These are phyloP conservation scores for Nyctibius bracteatus DNA, from an alignment of 2,113 vertebrate genomes.

Conservation along the genomic window DNA sequence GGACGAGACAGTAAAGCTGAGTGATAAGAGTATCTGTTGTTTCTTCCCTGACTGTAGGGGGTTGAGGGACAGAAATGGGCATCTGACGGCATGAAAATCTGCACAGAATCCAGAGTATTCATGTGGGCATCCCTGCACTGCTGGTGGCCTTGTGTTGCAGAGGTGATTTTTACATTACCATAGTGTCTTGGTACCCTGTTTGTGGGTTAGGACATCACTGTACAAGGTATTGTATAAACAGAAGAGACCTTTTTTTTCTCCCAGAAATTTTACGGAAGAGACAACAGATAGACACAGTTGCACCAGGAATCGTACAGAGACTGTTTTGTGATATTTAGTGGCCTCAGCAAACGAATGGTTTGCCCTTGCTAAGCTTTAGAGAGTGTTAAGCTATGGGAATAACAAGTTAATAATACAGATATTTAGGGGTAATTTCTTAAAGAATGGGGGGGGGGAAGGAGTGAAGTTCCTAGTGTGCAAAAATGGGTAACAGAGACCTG, in stretches of 20 bases:
- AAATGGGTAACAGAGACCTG: not conserved
- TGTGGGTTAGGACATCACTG: not conserved
- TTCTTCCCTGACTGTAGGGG: not conserved
- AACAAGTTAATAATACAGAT: not conserved
- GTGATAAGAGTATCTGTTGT: slow-evolving; percentile 40
- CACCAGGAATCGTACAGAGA: not conserved
- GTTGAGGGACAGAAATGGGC: not conserved
- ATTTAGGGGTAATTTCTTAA: not conserved
- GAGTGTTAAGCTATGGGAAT: not conserved
- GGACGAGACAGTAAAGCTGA: not conserved
- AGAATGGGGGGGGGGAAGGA: not conserved
- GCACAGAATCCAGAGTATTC: not conserved
- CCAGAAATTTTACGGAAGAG: not conserved
- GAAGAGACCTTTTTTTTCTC: not conserved
- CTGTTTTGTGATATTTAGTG: not conserved
- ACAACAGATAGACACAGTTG: not conserved
- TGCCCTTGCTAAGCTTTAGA: not conserved
- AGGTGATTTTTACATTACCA: not conserved
- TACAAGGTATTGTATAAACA: not conserved
- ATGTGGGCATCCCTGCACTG: not conserved
- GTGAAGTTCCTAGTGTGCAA: not conserved
- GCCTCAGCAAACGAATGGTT: not conserved
- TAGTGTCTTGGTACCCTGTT: not conserved
- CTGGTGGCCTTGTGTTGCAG: not conserved
- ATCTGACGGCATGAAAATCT: not conserved